Conservation (phyloP, 1,140 invertebrate species). For the Pygmarrhopalites habei region DNA sequence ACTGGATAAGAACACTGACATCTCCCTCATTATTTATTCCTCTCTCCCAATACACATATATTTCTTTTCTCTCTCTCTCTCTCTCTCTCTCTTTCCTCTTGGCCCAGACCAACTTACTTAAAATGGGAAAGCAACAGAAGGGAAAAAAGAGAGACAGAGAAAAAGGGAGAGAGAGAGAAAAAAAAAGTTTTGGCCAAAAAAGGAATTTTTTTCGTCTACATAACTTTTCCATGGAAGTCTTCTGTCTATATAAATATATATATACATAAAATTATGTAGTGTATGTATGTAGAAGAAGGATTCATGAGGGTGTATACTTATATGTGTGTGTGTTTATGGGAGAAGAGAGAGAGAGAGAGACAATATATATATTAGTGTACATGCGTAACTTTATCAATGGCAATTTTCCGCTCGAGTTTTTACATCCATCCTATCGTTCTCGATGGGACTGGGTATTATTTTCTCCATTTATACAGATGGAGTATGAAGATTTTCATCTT, state of each 20-base stretch:
- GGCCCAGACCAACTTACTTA: too few relatives aligned
- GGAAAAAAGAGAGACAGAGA: too few relatives aligned
- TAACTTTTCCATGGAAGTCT: too few relatives aligned
- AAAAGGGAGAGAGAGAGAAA: too few relatives aligned
- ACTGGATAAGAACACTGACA: background rate
- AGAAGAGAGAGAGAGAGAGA: background rate
- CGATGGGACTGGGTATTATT: background rate
- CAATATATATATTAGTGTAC: too few relatives aligned
- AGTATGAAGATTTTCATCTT: slow-evolving; percentile 10
- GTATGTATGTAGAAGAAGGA: background rate
- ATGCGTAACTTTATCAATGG: slow-evolving; percentile 5
- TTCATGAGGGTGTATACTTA: too few relatives aligned
- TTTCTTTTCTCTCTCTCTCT: too few relatives aligned
- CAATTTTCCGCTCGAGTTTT: slow-evolving; percentile 15
- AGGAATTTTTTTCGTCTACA: background rate
- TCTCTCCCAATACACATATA: background rate
- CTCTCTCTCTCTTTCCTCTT: too few relatives aligned
- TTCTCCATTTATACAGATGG: background rate
- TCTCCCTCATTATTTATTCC: background rate
- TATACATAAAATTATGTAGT: background rate
- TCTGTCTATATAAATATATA: too few relatives aligned
- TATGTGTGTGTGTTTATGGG: background rate
- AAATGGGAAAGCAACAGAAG: too few relatives aligned
- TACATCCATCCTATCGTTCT: background rate
- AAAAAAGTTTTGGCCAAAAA: background rate